Evolutionary conservation across 2,888 invertebrate species (phyloP).

Genomic region (Nowickia ferox): DNA sequence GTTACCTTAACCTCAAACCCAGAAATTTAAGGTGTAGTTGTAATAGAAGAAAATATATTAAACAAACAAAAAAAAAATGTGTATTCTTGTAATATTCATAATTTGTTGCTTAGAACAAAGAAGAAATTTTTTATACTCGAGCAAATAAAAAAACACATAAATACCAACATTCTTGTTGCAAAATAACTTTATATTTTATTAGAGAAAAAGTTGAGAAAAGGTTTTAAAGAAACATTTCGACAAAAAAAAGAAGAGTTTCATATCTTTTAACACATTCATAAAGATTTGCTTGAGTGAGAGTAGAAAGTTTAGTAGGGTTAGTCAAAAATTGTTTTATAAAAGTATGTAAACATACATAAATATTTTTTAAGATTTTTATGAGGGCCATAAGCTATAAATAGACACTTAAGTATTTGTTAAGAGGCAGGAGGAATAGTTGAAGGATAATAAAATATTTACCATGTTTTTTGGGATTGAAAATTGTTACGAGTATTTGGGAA

Average conservation of each 20-base stretch:
- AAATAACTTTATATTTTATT: constrained; percentile 26
- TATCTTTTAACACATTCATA: constrained; percentile 60
- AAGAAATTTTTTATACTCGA: background rate
- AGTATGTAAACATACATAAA: background rate
- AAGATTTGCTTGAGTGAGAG: constrained; percentile 6
- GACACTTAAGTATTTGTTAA: background rate
- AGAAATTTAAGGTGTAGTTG: constrained; percentile 26
- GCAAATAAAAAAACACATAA: constrained; percentile 39
- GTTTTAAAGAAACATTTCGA: constrained; percentile 23
- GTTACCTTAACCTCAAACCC: constrained; percentile 59
- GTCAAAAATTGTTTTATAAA: constrained; percentile 9
- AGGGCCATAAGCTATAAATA: background rate
- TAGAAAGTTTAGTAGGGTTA: constrained; percentile 17
- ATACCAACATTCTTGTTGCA: constrained; percentile 31
- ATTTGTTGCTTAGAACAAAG: constrained; percentile 50
- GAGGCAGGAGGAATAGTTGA: too few species aligned
- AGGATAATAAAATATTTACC: too few species aligned
- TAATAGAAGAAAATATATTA: background rate
- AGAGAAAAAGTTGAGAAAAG: constrained; percentile 21
- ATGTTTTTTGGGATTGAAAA: too few species aligned
- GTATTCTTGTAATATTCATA: constrained; percentile 56
- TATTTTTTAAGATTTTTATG: background rate
- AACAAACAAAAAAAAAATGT: constrained; percentile 7
- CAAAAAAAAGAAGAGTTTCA: background rate
- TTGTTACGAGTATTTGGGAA: too few species aligned